Evolutionary conservation across 2,797 vertebrate genomes (phyloP), one percentile per base, ranked within the genome.

Genomic region (Clarias pachynema): DNA sequence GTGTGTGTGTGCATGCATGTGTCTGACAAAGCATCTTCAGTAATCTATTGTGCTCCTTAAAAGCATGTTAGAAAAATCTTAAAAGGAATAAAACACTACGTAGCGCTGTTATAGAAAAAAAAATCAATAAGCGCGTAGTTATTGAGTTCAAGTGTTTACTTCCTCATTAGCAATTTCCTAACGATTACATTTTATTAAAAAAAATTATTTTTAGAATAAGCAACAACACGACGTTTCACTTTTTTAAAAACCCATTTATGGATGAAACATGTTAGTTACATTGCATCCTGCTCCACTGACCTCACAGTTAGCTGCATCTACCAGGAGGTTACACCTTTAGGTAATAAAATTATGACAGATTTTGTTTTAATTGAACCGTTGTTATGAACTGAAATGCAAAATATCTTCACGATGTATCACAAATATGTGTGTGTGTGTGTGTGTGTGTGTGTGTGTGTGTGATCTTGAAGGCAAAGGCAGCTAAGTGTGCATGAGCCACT

Each of bases 401-500:
- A n/a, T n/a, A 12, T n/a, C 18, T 69, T 7, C 7, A 69, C 15
- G 16, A 9, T 53, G 49, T 26, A 18, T 14, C 62, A 29, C 29
- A 65, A 10, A 65, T 18, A 26, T 37, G 31, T 69, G 18, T 37
- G 12, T 75, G 49, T 29, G n/a, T 29, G 15, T 56, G 44, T 53
- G 44, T 53, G 72, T 53, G 49, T 56, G 49, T 20, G 49, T 18
- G 78, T 73, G 82, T 37, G 69, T 68, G 83, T 86, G 87, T 84
- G 92, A 91, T 91, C 91, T 82, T 92, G 89, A 93, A 91, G 91
- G 85, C 89, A 89, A 91, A 91, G 88, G 91, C 93, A 94, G 91
- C 89, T 9, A 2, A 56, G 14, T 0, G 2, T 29, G 15, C 29
- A 8, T 15, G 37, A 66, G n/a, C 80, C 80, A 80, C 69, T 57